Evolutionary conservation across 2,113 vertebrate genomes (phyloP).

Genomic region (Hemicordylus capensis): DNA sequence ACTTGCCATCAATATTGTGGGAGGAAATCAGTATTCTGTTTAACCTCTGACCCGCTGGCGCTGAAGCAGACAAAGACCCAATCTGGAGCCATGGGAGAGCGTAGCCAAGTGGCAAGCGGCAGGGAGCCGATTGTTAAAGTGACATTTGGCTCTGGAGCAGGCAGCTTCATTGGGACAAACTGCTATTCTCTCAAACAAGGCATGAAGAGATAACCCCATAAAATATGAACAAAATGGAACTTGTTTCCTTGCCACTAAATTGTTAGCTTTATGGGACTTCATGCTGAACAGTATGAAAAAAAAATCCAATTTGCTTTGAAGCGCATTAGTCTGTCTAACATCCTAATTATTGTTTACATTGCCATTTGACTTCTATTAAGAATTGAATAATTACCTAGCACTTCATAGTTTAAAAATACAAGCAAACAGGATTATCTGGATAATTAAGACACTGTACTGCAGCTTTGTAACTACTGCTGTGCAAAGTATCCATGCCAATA

Average conservation of each 20-base stretch:
- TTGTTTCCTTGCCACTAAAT: slow-evolving; percentile 76
- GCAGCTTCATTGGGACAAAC: slow-evolving; percentile 51
- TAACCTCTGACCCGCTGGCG: slow-evolving; percentile 57
- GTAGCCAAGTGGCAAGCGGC: slow-evolving; percentile 58
- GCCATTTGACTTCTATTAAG: slow-evolving; percentile 87
- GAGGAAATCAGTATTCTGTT: slow-evolving; percentile 61
- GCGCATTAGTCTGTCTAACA: slow-evolving; percentile 81
- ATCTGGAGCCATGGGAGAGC: slow-evolving; percentile 50
- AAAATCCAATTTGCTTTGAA: slow-evolving; percentile 85
- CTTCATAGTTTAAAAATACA: slow-evolving; percentile 85
- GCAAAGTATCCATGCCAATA: slow-evolving; percentile 44
- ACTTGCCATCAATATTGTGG: slow-evolving; percentile 46
- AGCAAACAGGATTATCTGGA: slow-evolving; percentile 88
- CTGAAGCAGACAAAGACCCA: slow-evolving; percentile 61
- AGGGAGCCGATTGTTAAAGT: slow-evolving; percentile 51
- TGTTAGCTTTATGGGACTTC: slow-evolving; percentile 83
- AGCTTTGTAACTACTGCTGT: slow-evolving; percentile 66
- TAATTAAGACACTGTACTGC: slow-evolving; percentile 83
- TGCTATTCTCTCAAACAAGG: slow-evolving; percentile 66
- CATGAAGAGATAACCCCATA: slow-evolving; percentile 70
- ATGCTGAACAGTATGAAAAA: slow-evolving; percentile 79
- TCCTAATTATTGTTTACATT: slow-evolving; percentile 88
- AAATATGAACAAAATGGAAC: slow-evolving; percentile 75
- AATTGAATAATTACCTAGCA: slow-evolving; percentile 81
- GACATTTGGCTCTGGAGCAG: slow-evolving; percentile 44